A percentile compares a stretch with the other conserved stretches of the same genome.
Conservation (phyloP, 2,888 invertebrate genomes). For the Balanococcus diminutus region DNA sequence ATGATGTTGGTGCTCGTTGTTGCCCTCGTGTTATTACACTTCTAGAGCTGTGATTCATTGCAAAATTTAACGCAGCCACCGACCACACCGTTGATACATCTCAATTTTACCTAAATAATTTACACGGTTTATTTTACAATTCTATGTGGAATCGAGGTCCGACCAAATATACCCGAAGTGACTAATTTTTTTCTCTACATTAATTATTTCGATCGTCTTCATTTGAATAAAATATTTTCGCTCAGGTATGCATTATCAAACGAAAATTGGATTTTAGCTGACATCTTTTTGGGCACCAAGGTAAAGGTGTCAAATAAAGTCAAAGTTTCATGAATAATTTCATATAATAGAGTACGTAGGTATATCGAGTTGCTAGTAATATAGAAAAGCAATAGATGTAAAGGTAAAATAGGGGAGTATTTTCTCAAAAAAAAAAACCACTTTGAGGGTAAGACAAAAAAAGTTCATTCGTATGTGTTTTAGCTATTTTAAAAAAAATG, state of each 20-base stretch:
- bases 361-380: too few species aligned
- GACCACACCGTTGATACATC: background rate
- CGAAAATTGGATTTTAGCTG: background rate
- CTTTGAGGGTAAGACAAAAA: too few species aligned
- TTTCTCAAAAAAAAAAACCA: too few species aligned
- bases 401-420: too few species aligned
- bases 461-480: too few species aligned
- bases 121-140: background rate
- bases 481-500: too few species aligned
- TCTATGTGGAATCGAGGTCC: background rate
- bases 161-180: background rate
- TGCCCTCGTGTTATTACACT: constrained; percentile 12
- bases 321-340: background rate
- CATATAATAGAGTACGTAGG: too few species aligned
- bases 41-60: background rate
- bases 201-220: background rate
- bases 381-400: too few species aligned
- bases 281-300: background rate
- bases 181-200: background rate
- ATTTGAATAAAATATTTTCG: background rate
- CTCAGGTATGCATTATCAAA: background rate
- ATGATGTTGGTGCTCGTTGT: constrained; percentile 3
- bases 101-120: constrained; percentile 26
- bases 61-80: background rate
- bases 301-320: background rate